Conservation (phyloP, 2,797 vertebrate species). For the Apogon talboti region DNA sequence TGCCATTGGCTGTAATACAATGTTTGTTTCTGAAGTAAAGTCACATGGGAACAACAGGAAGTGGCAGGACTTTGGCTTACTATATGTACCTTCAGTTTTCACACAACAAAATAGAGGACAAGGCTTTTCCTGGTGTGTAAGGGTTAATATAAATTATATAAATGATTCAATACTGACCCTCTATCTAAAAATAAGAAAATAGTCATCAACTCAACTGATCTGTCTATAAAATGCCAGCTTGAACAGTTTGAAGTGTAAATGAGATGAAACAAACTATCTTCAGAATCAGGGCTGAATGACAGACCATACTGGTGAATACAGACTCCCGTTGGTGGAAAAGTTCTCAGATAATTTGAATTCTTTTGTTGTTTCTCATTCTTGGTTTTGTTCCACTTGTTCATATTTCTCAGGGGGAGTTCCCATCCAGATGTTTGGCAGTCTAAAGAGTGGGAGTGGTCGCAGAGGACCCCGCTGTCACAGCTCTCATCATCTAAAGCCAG, state of each 20-base stretch:
- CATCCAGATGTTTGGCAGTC: constrained; percentile 43
- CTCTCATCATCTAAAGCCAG: constrained; percentile 60
- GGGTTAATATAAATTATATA: too few species aligned
- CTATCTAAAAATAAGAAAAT: background rate
- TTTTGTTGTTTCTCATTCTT: background rate
- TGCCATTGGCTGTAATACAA: too few species aligned
- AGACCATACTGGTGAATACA: background rate
- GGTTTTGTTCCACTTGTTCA: constrained; percentile 17
- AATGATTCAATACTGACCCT: background rate
- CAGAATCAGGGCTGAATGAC: background rate
- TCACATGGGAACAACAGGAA: too few species aligned
- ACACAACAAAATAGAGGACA: background rate
- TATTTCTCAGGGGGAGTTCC: constrained; percentile 23
- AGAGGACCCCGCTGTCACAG: constrained; percentile 51
- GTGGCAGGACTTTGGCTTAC: too few species aligned
- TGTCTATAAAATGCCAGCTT: background rate
- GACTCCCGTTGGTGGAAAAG: constrained; percentile 1
- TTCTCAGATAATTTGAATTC: background rate
- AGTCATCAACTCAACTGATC: background rate
- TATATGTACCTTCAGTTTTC: background rate
- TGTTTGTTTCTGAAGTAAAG: too few species aligned
- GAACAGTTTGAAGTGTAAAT: background rate
- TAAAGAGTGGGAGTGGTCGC: constrained; percentile 28
- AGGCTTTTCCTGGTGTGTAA: background rate
- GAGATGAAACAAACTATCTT: background rate